Evolutionary conservation across 2,113 vertebrate genomes (phyloP).

Genomic region (Sapajus apella): DNA sequence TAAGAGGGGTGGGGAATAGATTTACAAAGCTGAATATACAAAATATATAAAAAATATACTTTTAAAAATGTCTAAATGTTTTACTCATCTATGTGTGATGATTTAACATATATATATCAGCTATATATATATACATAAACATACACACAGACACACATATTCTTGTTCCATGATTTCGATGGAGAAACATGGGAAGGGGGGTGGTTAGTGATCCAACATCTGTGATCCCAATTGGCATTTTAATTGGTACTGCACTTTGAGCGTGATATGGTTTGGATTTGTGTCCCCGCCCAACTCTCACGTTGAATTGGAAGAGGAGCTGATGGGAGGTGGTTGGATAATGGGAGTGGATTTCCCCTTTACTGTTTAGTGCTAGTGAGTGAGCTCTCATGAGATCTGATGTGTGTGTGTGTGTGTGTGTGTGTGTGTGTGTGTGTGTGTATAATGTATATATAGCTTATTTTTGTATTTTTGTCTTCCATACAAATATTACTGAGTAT

Average conservation of each 20-base stretch:
- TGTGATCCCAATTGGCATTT: neutral
- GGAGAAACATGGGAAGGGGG: neutral
- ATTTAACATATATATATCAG: too few species aligned
- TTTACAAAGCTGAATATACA: neutral
- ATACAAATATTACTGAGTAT: neutral
- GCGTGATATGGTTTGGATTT: too few species aligned
- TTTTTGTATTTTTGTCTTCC: slow-evolving; percentile 9
- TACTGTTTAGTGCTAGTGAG: too few species aligned
- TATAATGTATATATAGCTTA: neutral
- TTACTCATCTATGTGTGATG: neutral
- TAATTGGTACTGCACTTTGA: neutral
- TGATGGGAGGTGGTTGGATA: too few species aligned
- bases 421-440: too few species aligned
- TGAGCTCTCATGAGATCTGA: too few species aligned
- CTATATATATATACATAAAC: too few species aligned
- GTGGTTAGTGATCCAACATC: neutral
- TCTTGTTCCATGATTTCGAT: neutral
- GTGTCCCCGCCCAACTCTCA: too few species aligned
- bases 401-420: too few species aligned
- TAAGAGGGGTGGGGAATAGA: neutral
- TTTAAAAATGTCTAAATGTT: neutral
- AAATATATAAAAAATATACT: neutral
- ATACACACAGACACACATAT: neutral
- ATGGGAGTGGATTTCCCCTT: too few species aligned
- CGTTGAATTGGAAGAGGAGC: too few species aligned